Percentiles rank a stretch among this genome's conserved stretches.
These are phyloP conservation scores for Tetragnatha versicolor DNA, from an alignment of 1,140 invertebrate species.

Conservation along the genomic window DNA sequence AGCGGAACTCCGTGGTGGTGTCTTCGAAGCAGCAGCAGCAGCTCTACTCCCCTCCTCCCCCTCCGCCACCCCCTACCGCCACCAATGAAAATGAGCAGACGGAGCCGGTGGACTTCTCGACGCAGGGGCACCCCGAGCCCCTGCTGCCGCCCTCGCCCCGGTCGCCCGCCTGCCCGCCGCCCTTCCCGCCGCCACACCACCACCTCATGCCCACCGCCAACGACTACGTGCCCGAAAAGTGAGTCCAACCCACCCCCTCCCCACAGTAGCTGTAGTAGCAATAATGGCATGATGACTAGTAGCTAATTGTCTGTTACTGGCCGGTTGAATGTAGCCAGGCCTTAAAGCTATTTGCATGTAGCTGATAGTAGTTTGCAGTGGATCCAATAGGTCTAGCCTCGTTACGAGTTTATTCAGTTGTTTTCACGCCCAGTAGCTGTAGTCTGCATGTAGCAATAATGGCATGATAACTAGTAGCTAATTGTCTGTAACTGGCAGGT, in stretches of 20 bases:
- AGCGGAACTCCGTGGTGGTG: slow-evolving; percentile 42
- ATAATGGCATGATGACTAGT: no score
- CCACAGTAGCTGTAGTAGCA: no score
- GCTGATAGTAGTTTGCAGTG: no score
- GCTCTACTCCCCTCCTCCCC: slow-evolving; percentile 33
- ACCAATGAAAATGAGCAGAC: slow-evolving; percentile 67
- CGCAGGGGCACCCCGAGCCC: slow-evolving; percentile 57
- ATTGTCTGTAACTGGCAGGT: no score
- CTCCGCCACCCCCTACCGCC: neutral
- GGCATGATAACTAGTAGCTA: no score
- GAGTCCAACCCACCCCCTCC: neutral
- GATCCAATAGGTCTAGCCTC: no score
- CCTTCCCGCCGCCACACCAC: slow-evolving; percentile 29
- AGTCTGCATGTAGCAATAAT: no score
- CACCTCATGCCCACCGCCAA: slow-evolving; percentile 29
- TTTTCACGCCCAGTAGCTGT: no score
- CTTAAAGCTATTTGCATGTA: no score
- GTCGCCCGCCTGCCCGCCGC: slow-evolving; percentile 25
- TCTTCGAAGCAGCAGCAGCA: slow-evolving; percentile 26
- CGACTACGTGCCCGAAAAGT: slow-evolving; percentile 50
- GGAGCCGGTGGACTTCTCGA: slow-evolving; percentile 75
- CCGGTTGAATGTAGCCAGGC: no score
- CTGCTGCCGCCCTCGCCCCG: slow-evolving; percentile 14
- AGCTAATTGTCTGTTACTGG: no score
- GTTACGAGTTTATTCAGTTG: no score